These are phyloP conservation scores for Bombyx huttoni DNA, from an alignment of 2,888 invertebrate genomes.

Conservation along the genomic window DNA sequence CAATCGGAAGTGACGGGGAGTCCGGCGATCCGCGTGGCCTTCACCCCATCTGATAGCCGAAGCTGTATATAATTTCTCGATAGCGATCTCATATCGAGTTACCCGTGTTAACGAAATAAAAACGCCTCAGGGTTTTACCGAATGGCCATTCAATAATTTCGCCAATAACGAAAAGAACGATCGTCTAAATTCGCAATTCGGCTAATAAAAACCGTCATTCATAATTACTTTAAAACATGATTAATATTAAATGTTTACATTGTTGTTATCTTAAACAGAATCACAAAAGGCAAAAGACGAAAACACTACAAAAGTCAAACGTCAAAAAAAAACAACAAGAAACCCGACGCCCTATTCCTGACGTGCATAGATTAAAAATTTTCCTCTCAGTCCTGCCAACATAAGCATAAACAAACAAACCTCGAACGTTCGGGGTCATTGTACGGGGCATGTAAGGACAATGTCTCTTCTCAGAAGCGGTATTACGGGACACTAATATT, in stretches of 20 bases:
- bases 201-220: neutral
- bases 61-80: neutral
- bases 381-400: slow-evolving; percentile 9
- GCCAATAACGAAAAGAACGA: no score
- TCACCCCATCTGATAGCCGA: slow-evolving; percentile 6
- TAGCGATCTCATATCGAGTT: neutral
- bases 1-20: neutral
- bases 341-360: neutral
- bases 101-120: neutral
- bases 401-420: slow-evolving; percentile 35
- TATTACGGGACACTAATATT: slow-evolving; percentile 33
- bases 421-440: slow-evolving; percentile 31
- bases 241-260: neutral
- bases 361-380: slow-evolving; percentile 15
- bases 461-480: slow-evolving; percentile 54
- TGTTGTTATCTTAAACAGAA: neutral
- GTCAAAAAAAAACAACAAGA: slow-evolving; percentile 3
- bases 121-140: neutral
- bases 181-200: no score
- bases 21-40: slow-evolving; percentile 5
- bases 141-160: neutral
- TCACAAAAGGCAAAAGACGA: neutral
- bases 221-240: neutral
- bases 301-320: slow-evolving; percentile 1
- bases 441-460: slow-evolving; percentile 42